These are phyloP conservation scores for Aproaerema taeniolella DNA, from an alignment of 2,888 invertebrate genomes.

Conservation along the genomic window DNA sequence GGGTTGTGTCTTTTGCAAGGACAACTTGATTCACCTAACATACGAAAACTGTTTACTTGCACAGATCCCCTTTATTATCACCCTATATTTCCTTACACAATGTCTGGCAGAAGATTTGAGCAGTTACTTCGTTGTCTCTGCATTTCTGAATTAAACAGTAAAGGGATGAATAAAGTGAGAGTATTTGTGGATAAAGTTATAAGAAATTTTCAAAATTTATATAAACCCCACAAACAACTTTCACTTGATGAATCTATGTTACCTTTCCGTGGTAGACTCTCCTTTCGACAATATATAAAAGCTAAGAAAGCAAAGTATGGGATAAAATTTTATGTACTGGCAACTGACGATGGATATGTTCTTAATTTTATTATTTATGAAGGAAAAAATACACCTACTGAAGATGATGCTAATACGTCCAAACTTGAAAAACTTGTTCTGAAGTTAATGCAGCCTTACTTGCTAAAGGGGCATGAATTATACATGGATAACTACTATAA, in stretches of 20 bases:
- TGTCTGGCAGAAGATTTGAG: slow-evolving; percentile 9
- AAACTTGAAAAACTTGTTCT: slow-evolving; percentile 14
- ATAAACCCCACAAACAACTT: slow-evolving; percentile 9
- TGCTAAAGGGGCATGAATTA: slow-evolving; percentile 18
- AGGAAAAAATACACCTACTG: slow-evolving; percentile 7
- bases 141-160: slow-evolving; percentile 5
- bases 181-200: slow-evolving; percentile 5
- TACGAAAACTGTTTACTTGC: slow-evolving; percentile 7
- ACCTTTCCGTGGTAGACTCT: slow-evolving; percentile 16
- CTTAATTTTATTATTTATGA: slow-evolving; percentile 18
- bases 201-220: slow-evolving; percentile 2
- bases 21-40: slow-evolving; percentile 5
- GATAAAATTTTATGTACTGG: slow-evolving; percentile 18
- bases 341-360: slow-evolving; percentile 18
- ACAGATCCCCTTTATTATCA: slow-evolving; percentile 11
- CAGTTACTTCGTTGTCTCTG: slow-evolving; percentile 10
- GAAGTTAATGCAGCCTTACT: slow-evolving; percentile 16
- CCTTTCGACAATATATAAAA: slow-evolving; percentile 13
- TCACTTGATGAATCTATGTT: slow-evolving; percentile 15
- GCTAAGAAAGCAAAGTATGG: slow-evolving; percentile 15
- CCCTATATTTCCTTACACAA: slow-evolving; percentile 4
- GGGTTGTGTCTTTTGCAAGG: slow-evolving; percentile 10
- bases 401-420: neutral
- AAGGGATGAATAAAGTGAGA: slow-evolving; percentile 7
- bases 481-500: slow-evolving; percentile 24